These are phyloP conservation scores for Myoxocephalus aenaeus DNA, from an alignment of 2,797 vertebrate genomes.

Conservation along the genomic window DNA sequence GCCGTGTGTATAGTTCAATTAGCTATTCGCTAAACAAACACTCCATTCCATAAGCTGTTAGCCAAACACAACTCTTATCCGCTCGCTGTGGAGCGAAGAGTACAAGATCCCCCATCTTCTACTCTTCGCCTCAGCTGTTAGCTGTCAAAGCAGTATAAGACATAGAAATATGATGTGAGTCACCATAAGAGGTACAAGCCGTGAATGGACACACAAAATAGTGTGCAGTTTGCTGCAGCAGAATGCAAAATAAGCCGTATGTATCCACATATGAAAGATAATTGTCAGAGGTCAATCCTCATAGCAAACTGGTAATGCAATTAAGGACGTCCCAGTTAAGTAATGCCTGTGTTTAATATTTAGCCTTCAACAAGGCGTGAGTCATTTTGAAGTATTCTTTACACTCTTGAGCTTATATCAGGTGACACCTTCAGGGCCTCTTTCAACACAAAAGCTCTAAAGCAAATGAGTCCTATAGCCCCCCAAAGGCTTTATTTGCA, in stretches of 20 bases:
- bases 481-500: conserved; percentile 49
- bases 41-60: background rate
- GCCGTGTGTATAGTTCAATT: background rate
- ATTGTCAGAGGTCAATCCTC: background rate
- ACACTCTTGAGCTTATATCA: conserved; percentile 34
- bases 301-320: conserved; percentile 1
- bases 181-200: too few species aligned
- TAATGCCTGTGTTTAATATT: conserved; percentile 29
- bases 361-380: conserved; percentile 42
- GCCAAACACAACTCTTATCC: background rate
- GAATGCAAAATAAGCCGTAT: background rate
- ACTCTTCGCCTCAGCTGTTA: background rate
- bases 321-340: background rate
- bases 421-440: conserved; percentile 51
- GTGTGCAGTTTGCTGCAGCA: background rate
- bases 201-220: background rate
- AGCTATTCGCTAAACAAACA: background rate
- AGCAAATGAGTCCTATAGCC: conserved; percentile 44
- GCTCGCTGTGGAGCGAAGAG: background rate
- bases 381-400: conserved; percentile 36
- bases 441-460: conserved; percentile 58
- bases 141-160: too few species aligned
- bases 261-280: background rate
- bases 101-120: background rate
- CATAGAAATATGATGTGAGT: too few species aligned